Conservation (phyloP, 1,140 invertebrate species). For the Bombus waltoni region DNA sequence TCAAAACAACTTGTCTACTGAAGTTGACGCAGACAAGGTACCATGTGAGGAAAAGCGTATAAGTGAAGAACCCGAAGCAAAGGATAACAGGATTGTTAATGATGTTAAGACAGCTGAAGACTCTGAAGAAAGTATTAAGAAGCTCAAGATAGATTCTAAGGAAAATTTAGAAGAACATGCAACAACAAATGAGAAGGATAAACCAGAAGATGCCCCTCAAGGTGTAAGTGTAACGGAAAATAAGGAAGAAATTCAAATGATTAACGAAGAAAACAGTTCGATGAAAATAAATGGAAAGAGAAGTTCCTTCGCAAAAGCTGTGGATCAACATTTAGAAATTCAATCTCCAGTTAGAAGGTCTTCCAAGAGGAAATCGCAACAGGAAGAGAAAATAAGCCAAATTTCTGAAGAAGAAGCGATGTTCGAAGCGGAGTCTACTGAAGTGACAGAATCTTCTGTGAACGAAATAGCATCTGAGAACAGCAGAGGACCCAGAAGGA, state of each 20-base stretch:
- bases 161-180: neutral
- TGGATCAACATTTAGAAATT: neutral
- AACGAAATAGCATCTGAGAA: neutral
- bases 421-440: neutral
- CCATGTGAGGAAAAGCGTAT: slow-evolving; percentile 58
- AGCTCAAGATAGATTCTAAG: neutral
- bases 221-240: neutral
- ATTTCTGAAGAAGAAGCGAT: neutral
- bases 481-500: neutral
- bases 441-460: neutral
- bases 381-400: neutral
- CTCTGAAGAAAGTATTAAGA: neutral
- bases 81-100: neutral
- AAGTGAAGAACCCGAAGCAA: neutral
- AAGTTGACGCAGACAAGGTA: slow-evolving; percentile 4
- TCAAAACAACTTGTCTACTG: neutral
- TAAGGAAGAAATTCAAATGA: neutral
- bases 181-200: neutral
- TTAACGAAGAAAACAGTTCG: neutral
- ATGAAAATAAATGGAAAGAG: neutral
- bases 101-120: neutral
- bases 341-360: neutral
- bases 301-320: neutral
- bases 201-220: neutral
- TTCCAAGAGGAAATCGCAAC: slow-evolving; percentile 12